Base-by-base conservation (phyloP, 2,888 invertebrate genomes). In the Thereva unica region DNA sequence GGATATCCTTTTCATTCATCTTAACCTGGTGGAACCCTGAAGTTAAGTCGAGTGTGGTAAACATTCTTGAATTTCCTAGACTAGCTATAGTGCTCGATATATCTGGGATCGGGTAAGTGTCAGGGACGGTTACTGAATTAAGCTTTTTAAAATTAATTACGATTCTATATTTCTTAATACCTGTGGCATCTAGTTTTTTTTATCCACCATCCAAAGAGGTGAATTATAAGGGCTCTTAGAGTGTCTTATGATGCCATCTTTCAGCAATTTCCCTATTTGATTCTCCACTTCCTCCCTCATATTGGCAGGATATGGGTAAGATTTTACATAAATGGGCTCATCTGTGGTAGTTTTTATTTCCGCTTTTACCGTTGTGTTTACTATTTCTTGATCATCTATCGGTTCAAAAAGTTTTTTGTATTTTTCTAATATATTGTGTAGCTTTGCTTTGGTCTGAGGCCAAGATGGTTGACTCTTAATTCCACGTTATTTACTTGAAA, bases 251-350 rank as follows among this genome's bases (percentile, higher is more conserved):
- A 57, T 53, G 7, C 53, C 53, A 53, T 53, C 53, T 3, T 35
- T 6, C 1, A 53, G 53, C 23, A 55, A 35, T 10, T 54, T 54
- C 4, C 35, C 4, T 38, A 56, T 34, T 23, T 56, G 41, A 4
- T 34, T 9, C 10, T 45, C 45, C 45, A 50, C 75, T 71, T 76
- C 77, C 34, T 67, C 41, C 67, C 72, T 71, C 67, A 75, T 74
- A 34, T 74, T 67, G 35, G 75, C 71, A 0, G 77, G 77, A 56
- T 75, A 76, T 8, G 76, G 54, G 66, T 77, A 77, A 1, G 72
- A 69, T 71, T 75, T 76, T 3, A 72, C 61, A 59, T 70, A 71
- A 5, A 76, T 71, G 3, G 76, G 76, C 5, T 59, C 54, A 34
- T 71, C 65, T 37, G 70, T 66, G 5, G 67, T 70, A 1, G 74